These are phyloP conservation scores for Anagrus nilaparvatae DNA, from an alignment of 1,140 invertebrate genomes.

Conservation along the genomic window DNA sequence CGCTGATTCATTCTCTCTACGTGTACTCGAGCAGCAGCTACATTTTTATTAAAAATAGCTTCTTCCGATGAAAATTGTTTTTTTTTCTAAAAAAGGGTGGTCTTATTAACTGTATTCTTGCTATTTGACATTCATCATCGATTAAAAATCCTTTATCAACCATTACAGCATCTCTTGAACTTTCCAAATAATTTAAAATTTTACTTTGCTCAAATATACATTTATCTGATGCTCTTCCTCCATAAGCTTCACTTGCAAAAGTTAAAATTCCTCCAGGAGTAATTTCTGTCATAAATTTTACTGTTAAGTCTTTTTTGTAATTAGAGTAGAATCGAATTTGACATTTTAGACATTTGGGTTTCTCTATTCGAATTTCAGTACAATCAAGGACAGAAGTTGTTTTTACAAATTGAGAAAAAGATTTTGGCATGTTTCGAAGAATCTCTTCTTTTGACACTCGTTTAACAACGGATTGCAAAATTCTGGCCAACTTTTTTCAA, in stretches of 20 bases:
- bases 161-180: constrained; percentile 10
- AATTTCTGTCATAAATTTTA: constrained; percentile 27
- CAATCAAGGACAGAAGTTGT: constrained; percentile 19
- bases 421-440: constrained; percentile 10
- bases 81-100: constrained; percentile 10
- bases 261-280: constrained; percentile 21
- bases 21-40: constrained; percentile 10
- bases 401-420: constrained; percentile 9
- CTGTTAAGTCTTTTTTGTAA: constrained; percentile 26
- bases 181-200: constrained; percentile 14
- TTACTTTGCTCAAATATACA: constrained; percentile 19
- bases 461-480: neutral
- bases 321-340: constrained; percentile 22
- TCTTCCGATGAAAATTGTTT: constrained; percentile 6
- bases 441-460: constrained; percentile 9
- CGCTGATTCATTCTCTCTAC: constrained; percentile 14
- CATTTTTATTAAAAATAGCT: neutral
- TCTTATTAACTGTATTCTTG: constrained; percentile 10
- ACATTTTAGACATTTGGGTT: constrained; percentile 17
- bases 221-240: constrained; percentile 20
- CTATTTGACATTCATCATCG: constrained; percentile 3
- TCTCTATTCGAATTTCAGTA: constrained; percentile 19
- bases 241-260: constrained; percentile 12
- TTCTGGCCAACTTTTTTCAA: neutral
- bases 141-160: constrained; percentile 14